phyloP scores from a whole-genome alignment of 2,888 invertebrate genomes.

The Micoletzkya japonica region DNA sequence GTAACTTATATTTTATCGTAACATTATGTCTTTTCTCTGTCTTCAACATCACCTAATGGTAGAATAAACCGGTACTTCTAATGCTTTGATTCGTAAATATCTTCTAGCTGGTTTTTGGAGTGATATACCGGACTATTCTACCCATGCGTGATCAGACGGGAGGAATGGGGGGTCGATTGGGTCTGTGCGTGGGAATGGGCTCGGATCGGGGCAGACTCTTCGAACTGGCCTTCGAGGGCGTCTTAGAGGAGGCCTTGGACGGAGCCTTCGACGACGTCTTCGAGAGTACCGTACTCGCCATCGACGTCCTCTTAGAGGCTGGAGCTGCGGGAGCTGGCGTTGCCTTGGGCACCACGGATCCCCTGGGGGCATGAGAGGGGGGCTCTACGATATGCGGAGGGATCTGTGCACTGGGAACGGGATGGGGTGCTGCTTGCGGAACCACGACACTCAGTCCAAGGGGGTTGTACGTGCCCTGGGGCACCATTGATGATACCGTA shows the following conservation, averaged over 20 bases:
- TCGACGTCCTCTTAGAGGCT: background rate
- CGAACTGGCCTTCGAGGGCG: background rate
- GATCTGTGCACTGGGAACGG: background rate
- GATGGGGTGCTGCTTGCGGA: background rate
- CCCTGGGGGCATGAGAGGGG: background rate
- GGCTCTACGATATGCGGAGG: background rate
- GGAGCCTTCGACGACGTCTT: background rate
- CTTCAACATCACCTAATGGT: too few species aligned
- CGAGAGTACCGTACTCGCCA: background rate
- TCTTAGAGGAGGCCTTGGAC: too few species aligned
- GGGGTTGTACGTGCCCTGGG: background rate
- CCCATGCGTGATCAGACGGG: too few species aligned
- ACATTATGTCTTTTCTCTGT: too few species aligned
- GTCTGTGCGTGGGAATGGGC: slow-evolving; percentile 13
- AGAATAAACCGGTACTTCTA: too few species aligned
- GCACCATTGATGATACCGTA: slow-evolving; percentile 16
- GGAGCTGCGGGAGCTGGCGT: too few species aligned
- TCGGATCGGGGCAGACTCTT: background rate
- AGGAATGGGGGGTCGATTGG: too few species aligned
- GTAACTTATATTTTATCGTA: too few species aligned
- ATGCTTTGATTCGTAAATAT: too few species aligned
- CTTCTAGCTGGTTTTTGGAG: too few species aligned
- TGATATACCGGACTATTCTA: too few species aligned
- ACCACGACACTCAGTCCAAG: background rate
- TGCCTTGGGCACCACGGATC: background rate